Conservation (phyloP, 2,888 invertebrate genomes). For the Chaetoderma sp. region DNA sequence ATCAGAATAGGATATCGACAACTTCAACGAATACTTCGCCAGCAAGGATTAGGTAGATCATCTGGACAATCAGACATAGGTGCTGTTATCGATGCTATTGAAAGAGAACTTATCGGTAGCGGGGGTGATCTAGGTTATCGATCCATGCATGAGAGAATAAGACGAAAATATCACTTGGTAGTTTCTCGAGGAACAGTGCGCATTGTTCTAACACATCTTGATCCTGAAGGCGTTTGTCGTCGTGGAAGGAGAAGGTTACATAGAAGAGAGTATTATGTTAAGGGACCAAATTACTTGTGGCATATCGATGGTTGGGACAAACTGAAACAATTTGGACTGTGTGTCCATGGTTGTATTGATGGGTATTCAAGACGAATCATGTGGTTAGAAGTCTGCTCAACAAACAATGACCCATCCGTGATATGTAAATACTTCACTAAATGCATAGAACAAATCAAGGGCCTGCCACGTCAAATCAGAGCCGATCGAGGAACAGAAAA, state of each 20-base stretch:
- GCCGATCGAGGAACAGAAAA: slow-evolving; percentile 16
- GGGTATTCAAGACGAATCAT: slow-evolving; percentile 7
- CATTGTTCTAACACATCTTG: not conserved
- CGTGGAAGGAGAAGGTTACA: not conserved
- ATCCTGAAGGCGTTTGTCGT: not conserved
- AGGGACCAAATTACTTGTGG: slow-evolving; percentile 12
- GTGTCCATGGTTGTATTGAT: slow-evolving; percentile 13
- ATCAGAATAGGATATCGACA: too few relatives aligned
- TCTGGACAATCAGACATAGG: too few relatives aligned
- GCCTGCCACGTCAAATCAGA: not conserved
- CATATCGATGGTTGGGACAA: slow-evolving; percentile 18
- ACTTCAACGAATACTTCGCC: too few relatives aligned
- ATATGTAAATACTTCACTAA: not conserved
- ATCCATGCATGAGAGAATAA: slow-evolving; percentile 6
- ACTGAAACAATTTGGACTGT: slow-evolving; percentile 6
- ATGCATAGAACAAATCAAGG: not conserved
- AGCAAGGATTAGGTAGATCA: too few relatives aligned
- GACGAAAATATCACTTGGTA: not conserved
- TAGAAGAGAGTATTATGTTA: not conserved
- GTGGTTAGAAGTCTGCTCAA: slow-evolving; percentile 10
- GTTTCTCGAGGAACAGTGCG: slow-evolving; percentile 4
- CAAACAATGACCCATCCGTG: slow-evolving; percentile 10
- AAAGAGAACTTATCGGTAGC: not conserved
- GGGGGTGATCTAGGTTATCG: slow-evolving; percentile 5
- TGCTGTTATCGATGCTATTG: too few relatives aligned